These are phyloP conservation scores for Lysandra coridon DNA, from an alignment of 2,888 invertebrate genomes.

Conservation along the genomic window DNA sequence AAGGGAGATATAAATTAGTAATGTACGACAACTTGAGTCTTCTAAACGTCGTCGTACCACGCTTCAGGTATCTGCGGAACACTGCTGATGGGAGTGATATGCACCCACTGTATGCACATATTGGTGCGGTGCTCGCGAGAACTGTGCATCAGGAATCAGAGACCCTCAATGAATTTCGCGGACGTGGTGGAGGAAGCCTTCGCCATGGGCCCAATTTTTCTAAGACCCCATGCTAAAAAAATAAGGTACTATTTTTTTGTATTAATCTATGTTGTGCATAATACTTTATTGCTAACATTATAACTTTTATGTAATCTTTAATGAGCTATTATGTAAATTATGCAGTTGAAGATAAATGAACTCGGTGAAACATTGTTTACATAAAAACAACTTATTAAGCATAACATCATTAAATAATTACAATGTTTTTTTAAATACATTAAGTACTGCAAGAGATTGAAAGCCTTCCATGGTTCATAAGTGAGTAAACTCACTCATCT, in stretches of 20 bases:
- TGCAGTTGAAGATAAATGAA: conserved; percentile 8
- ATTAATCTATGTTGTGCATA: background rate
- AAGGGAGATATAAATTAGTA: background rate
- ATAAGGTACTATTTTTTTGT: conserved; percentile 75
- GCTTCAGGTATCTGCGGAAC: conserved; percentile 87
- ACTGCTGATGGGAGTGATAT: conserved; percentile 90
- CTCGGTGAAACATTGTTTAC: background rate
- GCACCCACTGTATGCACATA: conserved; percentile 96
- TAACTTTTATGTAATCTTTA: background rate
- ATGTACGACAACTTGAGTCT: background rate
- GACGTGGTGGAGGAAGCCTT: conserved; percentile 90
- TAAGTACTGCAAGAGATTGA: background rate
- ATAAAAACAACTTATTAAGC: background rate
- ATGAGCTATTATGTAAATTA: conserved; percentile 11
- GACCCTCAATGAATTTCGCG: conserved; percentile 87
- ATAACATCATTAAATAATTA: background rate
- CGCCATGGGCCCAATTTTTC: conserved; percentile 84
- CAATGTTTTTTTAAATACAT: background rate
- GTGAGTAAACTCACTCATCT: background rate
- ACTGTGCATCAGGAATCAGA: conserved; percentile 84
- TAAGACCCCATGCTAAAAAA: conserved; percentile 82
- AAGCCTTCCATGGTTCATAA: background rate
- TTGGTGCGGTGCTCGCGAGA: conserved; percentile 87
- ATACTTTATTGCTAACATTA: background rate
- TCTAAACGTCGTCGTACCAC: background rate